These are phyloP conservation scores for Aldrovandia affinis DNA, from an alignment of 2,797 vertebrate species.

Conservation along the genomic window DNA sequence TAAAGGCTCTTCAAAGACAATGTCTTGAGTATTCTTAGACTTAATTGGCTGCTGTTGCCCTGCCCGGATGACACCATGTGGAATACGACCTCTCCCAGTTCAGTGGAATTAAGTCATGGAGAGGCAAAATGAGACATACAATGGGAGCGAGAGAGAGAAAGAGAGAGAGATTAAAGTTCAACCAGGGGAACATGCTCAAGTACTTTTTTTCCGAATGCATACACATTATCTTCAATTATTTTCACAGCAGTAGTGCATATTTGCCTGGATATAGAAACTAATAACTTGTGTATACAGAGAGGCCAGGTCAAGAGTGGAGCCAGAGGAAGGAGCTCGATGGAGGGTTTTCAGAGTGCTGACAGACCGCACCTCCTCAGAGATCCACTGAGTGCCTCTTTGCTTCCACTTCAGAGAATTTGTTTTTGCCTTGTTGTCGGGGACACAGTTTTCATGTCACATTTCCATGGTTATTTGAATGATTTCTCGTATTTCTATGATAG, in stretches of 20 bases:
- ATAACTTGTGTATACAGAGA: not conserved
- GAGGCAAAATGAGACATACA: not conserved
- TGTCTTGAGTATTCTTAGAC: not conserved
- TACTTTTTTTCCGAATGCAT: not conserved
- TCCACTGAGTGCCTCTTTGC: not conserved
- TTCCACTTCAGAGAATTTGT: conserved; percentile 19
- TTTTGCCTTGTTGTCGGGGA: not conserved
- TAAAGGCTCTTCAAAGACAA: not conserved
- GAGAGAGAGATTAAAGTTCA: not conserved
- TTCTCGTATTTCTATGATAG: not conserved
- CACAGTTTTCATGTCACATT: not conserved
- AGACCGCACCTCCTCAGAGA: not conserved
- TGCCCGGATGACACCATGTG: not conserved
- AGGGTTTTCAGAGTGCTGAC: not conserved
- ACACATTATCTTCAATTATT: conserved; percentile 16
- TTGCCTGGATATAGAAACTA: not conserved
- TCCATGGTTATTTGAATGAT: not conserved
- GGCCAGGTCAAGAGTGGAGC: not conserved
- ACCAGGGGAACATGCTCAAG: not conserved
- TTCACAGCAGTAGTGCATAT: not conserved
- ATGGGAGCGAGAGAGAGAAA: too few relatives aligned
- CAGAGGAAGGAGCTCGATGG: not conserved
- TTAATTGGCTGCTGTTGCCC: not conserved
- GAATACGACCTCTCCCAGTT: not conserved
- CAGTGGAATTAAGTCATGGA: not conserved